Base-by-base conservation (phyloP, 2,113 vertebrate species). In the Nothocercus nigrocapillus region DNA sequence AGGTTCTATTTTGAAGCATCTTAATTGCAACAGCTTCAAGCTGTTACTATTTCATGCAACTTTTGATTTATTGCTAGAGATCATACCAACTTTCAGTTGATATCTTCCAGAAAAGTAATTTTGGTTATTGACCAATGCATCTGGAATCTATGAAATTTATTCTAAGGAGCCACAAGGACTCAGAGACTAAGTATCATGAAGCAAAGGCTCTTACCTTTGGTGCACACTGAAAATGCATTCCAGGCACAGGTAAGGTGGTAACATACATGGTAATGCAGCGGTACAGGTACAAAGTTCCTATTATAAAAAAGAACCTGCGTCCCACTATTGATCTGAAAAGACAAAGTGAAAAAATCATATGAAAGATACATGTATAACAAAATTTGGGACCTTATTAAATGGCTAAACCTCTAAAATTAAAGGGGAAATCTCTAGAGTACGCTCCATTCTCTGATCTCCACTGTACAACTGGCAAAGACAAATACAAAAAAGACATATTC, bases 191-290 rank as follows among this genome's bases (percentile, higher is more conserved):
- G 45, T 67, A 70, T 6, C 13, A 47, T 18, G n/a, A 6, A 47
- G 54, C 5, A 24, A 82, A 85, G 42, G 16, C 3, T 34, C 97
- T 98, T 98, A 99, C 99, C 98, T 99, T 99, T 4, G 99, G 99
- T 1, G 99, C 99, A 94, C 99, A 99, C 81, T 98, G 98, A 97
- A 99, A 99, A 92, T 99, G 99, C 97, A 99, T 98, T 89, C 99
- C 99, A 42, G 99, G 99, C 89, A 99, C 99, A 68, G 99, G 99
- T 73, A 99, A 97, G 15, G 99, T 99, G 77, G 99, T 99, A 89
- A 99, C 98, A 1, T 99, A 99, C 99, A 99, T 99, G 17, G 99
- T 99, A 78, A 99, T 97, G 75, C 99, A 99, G 94, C 99, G 98
- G 89, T 99, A 99, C 78, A 99, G 97, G 96, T 99, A 99, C 88